Conservation (phyloP, 2,113 vertebrate genomes). For the Paedocypris sp. region DNA sequence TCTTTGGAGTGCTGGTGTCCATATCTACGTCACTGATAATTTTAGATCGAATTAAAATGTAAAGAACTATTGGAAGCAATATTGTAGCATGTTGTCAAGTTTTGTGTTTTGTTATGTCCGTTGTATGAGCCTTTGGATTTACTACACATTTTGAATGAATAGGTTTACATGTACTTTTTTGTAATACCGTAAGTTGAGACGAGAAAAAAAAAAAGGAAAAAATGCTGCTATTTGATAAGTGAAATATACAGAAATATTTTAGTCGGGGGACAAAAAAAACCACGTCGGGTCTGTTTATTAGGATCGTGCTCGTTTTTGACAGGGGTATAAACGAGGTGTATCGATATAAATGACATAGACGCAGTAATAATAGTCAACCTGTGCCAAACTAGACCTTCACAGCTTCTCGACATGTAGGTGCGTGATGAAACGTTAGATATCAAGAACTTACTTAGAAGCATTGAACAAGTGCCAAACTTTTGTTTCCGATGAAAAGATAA, state of each 20-base stretch:
- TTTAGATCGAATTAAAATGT: conserved; percentile 70
- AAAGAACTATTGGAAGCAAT: conserved; percentile 74
- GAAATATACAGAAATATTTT: conserved; percentile 67
- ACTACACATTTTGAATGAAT: conserved; percentile 70
- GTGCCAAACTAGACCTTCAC: conserved; percentile 68
- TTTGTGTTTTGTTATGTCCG: conserved; percentile 64
- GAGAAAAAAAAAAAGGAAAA: conserved; percentile 50
- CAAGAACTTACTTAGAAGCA: conserved; percentile 68
- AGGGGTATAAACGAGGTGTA: conserved; percentile 64
- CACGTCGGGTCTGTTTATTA: conserved; percentile 65
- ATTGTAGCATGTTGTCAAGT: conserved; percentile 74
- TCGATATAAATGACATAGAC: conserved; percentile 62
- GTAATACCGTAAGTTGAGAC: conserved; percentile 59
- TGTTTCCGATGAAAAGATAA: conserved; percentile 64
- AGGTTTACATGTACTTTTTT: conserved; percentile 74
- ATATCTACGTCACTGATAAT: conserved; percentile 66
- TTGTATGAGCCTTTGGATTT: conserved; percentile 71
- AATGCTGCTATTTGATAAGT: conserved; percentile 75
- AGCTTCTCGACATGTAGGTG: conserved; percentile 69
- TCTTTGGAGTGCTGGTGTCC: conserved; percentile 61
- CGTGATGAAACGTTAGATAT: conserved; percentile 66
- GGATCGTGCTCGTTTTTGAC: conserved; percentile 52
- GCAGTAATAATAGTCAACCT: conserved; percentile 65
- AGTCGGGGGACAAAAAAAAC: conserved; percentile 53
- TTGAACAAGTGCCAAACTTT: conserved; percentile 73